Evolutionary conservation across 2,113 vertebrate species (phyloP).

Genomic region (Hippocampus comes): DNA sequence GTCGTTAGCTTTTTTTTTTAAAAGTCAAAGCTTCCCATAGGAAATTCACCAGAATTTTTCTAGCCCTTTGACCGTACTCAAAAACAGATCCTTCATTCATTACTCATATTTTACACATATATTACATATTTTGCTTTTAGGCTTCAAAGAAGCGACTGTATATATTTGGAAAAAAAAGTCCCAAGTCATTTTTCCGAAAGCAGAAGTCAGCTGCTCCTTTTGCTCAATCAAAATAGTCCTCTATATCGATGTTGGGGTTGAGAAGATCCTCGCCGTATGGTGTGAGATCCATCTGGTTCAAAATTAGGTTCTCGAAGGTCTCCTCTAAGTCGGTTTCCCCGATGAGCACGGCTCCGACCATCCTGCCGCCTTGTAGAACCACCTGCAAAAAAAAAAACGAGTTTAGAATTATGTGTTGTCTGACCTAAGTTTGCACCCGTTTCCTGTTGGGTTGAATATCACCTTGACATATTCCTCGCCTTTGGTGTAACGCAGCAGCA

Average conservation of each 20-base stretch:
- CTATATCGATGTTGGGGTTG: constrained; percentile 90
- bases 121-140: too few species aligned
- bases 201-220: background rate
- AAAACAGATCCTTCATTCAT: background rate
- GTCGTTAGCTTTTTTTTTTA: too few species aligned
- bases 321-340: constrained; percentile 94
- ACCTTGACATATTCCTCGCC: constrained; percentile 88
- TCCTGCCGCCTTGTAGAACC: constrained; percentile 82
- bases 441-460: constrained; percentile 3
- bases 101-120: background rate
- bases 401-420: background rate
- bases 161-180: background rate
- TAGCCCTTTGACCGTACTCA: background rate
- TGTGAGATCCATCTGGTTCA: constrained; percentile 95
- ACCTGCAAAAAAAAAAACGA: constrained; percentile 43
- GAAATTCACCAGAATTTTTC: background rate
- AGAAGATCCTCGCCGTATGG: constrained; percentile 86
- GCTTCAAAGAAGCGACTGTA: background rate
- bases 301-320: constrained; percentile 96
- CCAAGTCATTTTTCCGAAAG: background rate
- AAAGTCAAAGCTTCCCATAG: background rate
- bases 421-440: background rate
- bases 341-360: constrained; percentile 91
- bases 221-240: constrained; percentile 92
- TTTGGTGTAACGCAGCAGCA: constrained; percentile 88